Percentiles rank a stretch among this genome's conserved stretches.
Conservation (phyloP, 2,888 invertebrate species). For the Conchocele bisecta region DNA sequence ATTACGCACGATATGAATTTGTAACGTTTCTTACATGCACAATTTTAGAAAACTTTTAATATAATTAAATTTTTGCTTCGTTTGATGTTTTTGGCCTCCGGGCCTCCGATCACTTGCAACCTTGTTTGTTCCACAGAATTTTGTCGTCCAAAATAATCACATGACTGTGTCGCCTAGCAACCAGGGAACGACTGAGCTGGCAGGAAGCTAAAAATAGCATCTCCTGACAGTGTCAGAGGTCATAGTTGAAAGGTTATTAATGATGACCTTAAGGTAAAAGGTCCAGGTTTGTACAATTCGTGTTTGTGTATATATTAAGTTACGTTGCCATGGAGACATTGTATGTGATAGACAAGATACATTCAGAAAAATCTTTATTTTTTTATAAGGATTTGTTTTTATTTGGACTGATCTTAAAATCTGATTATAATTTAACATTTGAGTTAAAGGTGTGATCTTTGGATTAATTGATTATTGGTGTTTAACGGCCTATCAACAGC, state of each 20-base stretch:
- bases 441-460: too few relatives aligned
- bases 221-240: constrained; percentile 41
- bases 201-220: constrained; percentile 52
- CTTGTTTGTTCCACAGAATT: constrained; percentile 54
- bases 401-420: too few relatives aligned
- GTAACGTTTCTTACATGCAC: background rate
- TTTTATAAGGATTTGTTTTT: too few relatives aligned
- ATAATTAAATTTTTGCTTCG: background rate
- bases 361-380: too few relatives aligned
- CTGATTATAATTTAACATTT: too few relatives aligned
- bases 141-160: constrained; percentile 40
- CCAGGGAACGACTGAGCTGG: constrained; percentile 10
- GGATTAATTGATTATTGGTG: too few relatives aligned
- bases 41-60: background rate
- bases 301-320: too few relatives aligned
- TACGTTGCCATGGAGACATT: constrained; percentile 17
- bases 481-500: too few relatives aligned
- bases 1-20: too few relatives aligned
- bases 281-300: constrained; percentile 46
- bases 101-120: constrained; percentile 50
- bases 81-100: constrained; percentile 32
- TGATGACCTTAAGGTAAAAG: constrained; percentile 34
- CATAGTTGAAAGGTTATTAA: constrained; percentile 42
- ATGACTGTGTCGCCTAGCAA: constrained; percentile 32
- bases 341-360: too few relatives aligned